These are phyloP conservation scores for Zapus hudsonius DNA, from an alignment of 2,113 vertebrate genomes.

Conservation along the genomic window DNA sequence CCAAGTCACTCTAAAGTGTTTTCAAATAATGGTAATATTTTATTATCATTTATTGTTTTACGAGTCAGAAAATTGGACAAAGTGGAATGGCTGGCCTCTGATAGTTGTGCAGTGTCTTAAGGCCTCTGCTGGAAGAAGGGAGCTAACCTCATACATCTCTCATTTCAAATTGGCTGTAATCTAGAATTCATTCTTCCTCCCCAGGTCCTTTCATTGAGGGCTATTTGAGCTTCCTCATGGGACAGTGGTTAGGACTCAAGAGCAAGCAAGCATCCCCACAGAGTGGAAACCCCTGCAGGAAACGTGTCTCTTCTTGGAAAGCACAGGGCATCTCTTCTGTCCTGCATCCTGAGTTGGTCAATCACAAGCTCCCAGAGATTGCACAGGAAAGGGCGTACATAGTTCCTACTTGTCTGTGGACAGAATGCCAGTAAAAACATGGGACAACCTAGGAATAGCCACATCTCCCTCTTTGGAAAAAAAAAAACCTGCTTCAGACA, in stretches of 20 bases:
- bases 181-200: neutral
- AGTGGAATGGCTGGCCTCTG: neutral
- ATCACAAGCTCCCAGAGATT: neutral
- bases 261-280: neutral
- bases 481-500: neutral
- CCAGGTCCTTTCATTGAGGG: neutral
- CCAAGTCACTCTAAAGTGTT: neutral
- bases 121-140: neutral
- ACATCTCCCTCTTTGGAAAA: neutral
- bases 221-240: neutral
- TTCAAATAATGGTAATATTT: constrained; percentile 1
- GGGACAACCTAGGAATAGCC: neutral
- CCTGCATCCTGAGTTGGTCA: neutral
- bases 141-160: neutral
- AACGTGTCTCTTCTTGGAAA: neutral
- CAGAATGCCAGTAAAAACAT: neutral
- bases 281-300: neutral
- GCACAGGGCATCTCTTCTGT: neutral
- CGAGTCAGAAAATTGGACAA: neutral
- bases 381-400: neutral
- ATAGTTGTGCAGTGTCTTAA: neutral
- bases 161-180: neutral
- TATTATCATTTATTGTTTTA: neutral
- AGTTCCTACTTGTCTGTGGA: neutral
- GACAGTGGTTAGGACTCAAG: neutral